Evolutionary conservation across 2,888 invertebrate genomes (phyloP).

Genomic region (Limenitis camilla): DNA sequence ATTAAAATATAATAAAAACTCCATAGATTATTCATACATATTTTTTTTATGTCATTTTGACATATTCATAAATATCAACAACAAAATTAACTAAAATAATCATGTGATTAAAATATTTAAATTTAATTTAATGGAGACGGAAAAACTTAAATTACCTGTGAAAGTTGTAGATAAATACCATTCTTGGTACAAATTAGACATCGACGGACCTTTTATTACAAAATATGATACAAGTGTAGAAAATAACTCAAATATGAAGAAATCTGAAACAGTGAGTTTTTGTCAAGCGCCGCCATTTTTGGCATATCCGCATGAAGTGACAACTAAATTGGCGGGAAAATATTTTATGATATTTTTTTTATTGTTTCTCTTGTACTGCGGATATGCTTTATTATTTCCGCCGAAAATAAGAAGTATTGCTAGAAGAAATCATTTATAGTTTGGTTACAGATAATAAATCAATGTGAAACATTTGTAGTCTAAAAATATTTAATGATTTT

Average conservation of each 20-base stretch:
- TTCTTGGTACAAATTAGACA: constrained; percentile 28
- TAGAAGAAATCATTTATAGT: not conserved
- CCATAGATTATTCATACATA: too few relatives aligned
- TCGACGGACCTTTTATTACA: constrained; percentile 25
- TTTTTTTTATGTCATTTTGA: not conserved
- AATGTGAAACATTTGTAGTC: too few relatives aligned
- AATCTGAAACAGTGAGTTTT: not conserved
- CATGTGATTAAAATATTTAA: not conserved
- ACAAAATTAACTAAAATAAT: not conserved
- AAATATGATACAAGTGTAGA: constrained; percentile 2
- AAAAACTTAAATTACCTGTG: not conserved
- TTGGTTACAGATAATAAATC: not conserved
- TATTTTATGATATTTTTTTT: not conserved
- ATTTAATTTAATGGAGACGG: not conserved
- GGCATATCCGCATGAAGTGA: constrained; percentile 8
- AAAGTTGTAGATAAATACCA: constrained; percentile 22
- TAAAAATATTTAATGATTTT: too few relatives aligned
- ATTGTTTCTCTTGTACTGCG: not conserved
- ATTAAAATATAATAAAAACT: too few relatives aligned
- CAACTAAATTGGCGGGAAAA: constrained; percentile 6
- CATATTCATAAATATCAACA: not conserved
- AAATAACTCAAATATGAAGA: not conserved
- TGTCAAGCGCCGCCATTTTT: not conserved
- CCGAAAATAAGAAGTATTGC: too few relatives aligned
- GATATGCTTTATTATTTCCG: constrained; percentile 1